Evolutionary conservation across 2,888 invertebrate genomes (phyloP).

Genomic region (Erebia epiphron): DNA sequence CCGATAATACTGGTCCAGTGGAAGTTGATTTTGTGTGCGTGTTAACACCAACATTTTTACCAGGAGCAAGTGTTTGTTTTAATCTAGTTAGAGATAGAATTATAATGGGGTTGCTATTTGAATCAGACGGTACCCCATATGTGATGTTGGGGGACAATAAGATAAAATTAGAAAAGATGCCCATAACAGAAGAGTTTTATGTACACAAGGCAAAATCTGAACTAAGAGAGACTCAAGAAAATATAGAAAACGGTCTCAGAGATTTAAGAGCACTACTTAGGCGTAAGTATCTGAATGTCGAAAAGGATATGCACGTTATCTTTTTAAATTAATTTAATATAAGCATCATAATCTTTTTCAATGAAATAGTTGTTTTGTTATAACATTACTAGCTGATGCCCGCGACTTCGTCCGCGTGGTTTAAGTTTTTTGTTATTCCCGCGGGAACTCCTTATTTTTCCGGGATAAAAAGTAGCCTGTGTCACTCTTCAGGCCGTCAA

Average conservation of each 20-base stretch:
- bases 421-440: no score
- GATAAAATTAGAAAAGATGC: conserved; percentile 85
- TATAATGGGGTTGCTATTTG: conserved; percentile 73
- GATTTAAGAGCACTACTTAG: conserved; percentile 82
- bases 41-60: neutral
- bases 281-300: conserved; percentile 68
- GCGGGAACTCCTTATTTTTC: no score
- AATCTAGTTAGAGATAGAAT: conserved; percentile 29
- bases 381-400: no score
- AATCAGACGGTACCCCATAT: conserved; percentile 82
- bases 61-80: neutral
- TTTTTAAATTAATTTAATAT: no score
- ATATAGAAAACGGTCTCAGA: conserved; percentile 81
- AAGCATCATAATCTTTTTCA: no score
- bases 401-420: no score
- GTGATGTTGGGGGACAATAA: conserved; percentile 84
- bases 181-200: conserved; percentile 80
- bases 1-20: conserved; percentile 27
- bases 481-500: no score
- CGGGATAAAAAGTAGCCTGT: no score
- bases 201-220: conserved; percentile 86
- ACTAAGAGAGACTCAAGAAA: conserved; percentile 88
- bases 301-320: neutral
- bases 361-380: no score
- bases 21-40: conserved; percentile 38